Conservation (phyloP, 2,113 vertebrate species). For the Myrmecobius fasciatus region DNA sequence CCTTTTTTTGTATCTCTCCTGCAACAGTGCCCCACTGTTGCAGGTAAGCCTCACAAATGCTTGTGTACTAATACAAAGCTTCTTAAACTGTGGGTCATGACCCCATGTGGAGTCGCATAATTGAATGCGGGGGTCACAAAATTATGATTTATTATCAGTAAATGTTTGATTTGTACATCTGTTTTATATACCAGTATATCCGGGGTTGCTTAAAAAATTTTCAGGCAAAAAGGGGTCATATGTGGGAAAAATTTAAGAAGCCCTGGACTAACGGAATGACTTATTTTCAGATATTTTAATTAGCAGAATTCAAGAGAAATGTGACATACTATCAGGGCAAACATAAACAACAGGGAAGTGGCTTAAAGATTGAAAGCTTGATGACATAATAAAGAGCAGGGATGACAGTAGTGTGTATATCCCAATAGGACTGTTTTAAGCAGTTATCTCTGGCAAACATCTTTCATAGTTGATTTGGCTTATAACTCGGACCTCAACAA, state of each 20-base stretch:
- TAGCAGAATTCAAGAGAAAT: not conserved
- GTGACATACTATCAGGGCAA: not conserved
- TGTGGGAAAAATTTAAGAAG: too few relatives aligned
- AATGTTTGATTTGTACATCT: too few relatives aligned
- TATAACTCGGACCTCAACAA: constrained; percentile 58
- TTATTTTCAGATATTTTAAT: not conserved
- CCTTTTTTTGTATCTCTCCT: not conserved
- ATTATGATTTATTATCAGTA: too few relatives aligned
- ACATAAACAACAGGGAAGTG: not conserved
- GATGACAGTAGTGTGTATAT: not conserved
- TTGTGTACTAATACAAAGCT: not conserved
- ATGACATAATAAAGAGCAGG: constrained; percentile 7
- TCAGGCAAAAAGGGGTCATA: too few relatives aligned
- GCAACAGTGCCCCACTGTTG: not conserved
- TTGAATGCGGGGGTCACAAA: too few relatives aligned
- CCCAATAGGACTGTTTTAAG: not conserved
- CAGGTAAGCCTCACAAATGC: not conserved
- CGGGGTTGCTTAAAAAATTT: too few relatives aligned
- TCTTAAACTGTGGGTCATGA: too few relatives aligned
- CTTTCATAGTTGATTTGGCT: constrained; percentile 48
- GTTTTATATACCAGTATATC: too few relatives aligned
- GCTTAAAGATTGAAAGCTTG: not conserved
- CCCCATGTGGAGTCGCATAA: too few relatives aligned
- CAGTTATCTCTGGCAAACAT: constrained; percentile 44
- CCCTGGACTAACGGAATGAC: constrained; percentile 6